Percentiles rank a stretch among this genome's conserved stretches.
Evolutionary conservation across 2,113 vertebrate genomes (phyloP).

Genomic region (Zonotrichia leucophrys): DNA sequence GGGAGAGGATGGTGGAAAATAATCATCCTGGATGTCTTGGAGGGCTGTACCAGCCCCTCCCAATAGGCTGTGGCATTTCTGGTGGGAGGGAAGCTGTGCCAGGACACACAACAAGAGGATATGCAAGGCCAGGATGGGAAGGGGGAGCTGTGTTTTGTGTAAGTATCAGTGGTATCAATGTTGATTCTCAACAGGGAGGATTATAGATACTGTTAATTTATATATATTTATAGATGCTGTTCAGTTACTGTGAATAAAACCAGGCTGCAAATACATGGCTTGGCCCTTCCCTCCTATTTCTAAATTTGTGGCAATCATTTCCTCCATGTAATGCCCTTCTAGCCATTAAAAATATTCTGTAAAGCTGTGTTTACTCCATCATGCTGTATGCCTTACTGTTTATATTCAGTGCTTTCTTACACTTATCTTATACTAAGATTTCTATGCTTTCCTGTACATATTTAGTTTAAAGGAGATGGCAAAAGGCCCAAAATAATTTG

Average conservation of each 20-base stretch:
- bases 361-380: neutral
- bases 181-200: neutral
- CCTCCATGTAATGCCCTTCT: neutral
- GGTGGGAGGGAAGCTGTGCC: neutral
- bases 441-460: neutral
- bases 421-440: neutral
- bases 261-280: neutral
- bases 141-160: rapidly evolving
- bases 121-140: rapidly evolving
- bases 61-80: rapidly evolving
- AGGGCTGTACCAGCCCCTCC: rapidly evolving
- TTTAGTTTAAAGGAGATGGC: neutral
- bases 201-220: neutral
- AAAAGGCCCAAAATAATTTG: neutral
- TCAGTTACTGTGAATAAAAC: neutral
- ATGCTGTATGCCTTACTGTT: rapidly evolving
- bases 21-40: rapidly evolving
- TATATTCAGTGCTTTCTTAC: neutral
- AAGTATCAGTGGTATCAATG: neutral
- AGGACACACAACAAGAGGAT: rapidly evolving
- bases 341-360: neutral
- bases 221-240: neutral
- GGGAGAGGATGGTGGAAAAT: too few relatives aligned
- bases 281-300: neutral
- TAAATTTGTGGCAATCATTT: neutral